Evolutionary conservation across 1,140 invertebrate genomes (phyloP), one percentile per base, ranked within the genome.

Genomic region (Orussus abietinus): DNA sequence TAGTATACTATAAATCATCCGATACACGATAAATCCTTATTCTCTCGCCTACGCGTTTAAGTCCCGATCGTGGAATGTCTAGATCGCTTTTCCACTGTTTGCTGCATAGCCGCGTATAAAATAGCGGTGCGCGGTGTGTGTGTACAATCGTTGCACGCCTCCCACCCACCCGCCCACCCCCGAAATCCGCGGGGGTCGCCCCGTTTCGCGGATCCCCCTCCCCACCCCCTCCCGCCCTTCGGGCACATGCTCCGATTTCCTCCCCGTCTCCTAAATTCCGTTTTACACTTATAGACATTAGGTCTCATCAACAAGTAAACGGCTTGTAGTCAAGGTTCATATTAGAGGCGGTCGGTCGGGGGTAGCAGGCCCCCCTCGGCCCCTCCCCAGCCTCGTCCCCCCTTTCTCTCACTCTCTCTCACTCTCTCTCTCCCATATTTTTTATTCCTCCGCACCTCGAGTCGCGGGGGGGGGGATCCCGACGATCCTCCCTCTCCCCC

Each of bases 21-120:
- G 44, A 55, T 54, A 50, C 22, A 54, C n/a, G n/a, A 54, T 55
- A 57, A 59, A 57, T 55, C 48, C 51, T 59, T 50, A 53, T 56
- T 55, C 47, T 46, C 38, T 62, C 55, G 55, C 59, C 55, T 69
- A 66, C 64, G 57, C 60, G 57, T 59, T 72, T 70, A 72, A 71
- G 66, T 71, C 66, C 64, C 68, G 52, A 55, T 69, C 60, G 69
- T 69, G 69, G 69, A 72, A 72, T 72, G 69, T 71, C 65, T 64
- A 40, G 44, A 20, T 38, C 39, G 18, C 48, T 38, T 64, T 69
- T 72, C 66, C 69, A 66, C 66, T 56, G 57, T 46, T 56, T 57
- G 55, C 53, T 57, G 55, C 52, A 52, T 55, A n/a, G n/a, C n/a
- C n/a, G n/a, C n/a, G n/a, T n/a, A n/a, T 58, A 47, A 43, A 53